Evolutionary conservation across 2,888 invertebrate genomes (phyloP).

Genomic region (Hypomecis atomaria): DNA sequence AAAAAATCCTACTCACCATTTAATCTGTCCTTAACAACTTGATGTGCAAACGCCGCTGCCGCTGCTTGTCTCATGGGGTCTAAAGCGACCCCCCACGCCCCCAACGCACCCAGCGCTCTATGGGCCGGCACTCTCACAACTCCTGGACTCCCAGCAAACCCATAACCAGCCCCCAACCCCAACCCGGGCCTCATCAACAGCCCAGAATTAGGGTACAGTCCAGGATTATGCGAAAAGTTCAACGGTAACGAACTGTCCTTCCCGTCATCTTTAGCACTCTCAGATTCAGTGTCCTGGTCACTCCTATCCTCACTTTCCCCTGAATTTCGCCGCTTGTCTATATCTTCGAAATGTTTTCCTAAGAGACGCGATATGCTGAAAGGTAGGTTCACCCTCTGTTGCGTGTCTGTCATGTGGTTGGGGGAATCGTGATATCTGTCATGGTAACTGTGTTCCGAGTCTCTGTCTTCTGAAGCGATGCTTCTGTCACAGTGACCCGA

Average conservation of each 20-base stretch:
- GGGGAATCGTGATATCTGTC: constrained; percentile 79
- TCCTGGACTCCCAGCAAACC: constrained; percentile 87
- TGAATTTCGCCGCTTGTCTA: constrained; percentile 80
- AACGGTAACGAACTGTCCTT: constrained; percentile 72
- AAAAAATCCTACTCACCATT: constrained; percentile 86
- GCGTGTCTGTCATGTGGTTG: constrained; percentile 79
- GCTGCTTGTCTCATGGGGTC: constrained; percentile 87
- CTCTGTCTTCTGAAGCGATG: constrained; percentile 82
- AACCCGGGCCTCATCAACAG: constrained; percentile 74
- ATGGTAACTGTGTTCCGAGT: constrained; percentile 84
- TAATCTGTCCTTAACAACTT: constrained; percentile 92
- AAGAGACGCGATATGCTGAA: constrained; percentile 93
- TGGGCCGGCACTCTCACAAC: constrained; percentile 94
- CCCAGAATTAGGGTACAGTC: constrained; percentile 72
- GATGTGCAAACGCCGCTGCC: constrained; percentile 90
- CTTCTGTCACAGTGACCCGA: constrained; percentile 82
- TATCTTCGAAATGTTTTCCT: constrained; percentile 90
- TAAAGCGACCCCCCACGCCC: constrained; percentile 85
- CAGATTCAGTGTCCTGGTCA: constrained; percentile 81
- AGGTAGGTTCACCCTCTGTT: constrained; percentile 86
- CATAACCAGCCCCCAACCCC: constrained; percentile 81
- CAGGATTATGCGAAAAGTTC: constrained; percentile 74
- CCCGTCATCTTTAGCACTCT: constrained; percentile 77
- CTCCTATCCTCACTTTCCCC: constrained; percentile 81
- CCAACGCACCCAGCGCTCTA: constrained; percentile 82